These are phyloP conservation scores for Ganaspis brasiliensis DNA, from an alignment of 2,888 invertebrate genomes.

Conservation along the genomic window DNA sequence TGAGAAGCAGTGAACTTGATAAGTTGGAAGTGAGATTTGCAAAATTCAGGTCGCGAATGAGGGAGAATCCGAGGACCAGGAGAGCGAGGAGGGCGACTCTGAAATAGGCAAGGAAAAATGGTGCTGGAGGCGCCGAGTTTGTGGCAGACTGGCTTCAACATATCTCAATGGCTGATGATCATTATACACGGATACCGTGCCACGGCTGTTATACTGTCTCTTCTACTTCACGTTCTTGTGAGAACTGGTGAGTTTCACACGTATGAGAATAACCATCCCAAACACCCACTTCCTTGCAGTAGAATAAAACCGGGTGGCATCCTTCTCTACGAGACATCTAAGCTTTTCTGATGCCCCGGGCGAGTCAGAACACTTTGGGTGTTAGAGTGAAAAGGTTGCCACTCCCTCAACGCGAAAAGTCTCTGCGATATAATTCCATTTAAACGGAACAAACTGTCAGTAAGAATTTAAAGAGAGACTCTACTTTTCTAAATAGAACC, in stretches of 20 bases:
- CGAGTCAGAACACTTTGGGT: conserved; percentile 32
- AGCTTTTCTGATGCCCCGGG: conserved; percentile 38
- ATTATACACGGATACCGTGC: conserved; percentile 74
- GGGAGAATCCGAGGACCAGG: conserved; percentile 52
- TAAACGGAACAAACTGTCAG: conserved; percentile 43
- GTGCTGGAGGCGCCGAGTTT: conserved; percentile 74
- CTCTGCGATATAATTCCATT: conserved; percentile 40
- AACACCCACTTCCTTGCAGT: conserved; percentile 40
- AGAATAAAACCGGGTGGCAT: conserved; percentile 25
- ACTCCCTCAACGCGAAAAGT: conserved; percentile 19
- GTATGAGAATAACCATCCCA: neutral
- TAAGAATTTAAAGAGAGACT: conserved; percentile 29
- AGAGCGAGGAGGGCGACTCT: conserved; percentile 51
- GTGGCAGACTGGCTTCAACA: conserved; percentile 75
- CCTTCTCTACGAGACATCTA: conserved; percentile 22
- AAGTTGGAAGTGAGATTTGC: conserved; percentile 53
- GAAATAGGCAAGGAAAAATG: conserved; percentile 70
- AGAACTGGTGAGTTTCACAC: conserved; percentile 74
- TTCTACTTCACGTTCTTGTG: conserved; percentile 76
- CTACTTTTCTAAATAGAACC: conserved; percentile 26
- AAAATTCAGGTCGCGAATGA: conserved; percentile 59
- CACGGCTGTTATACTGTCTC: conserved; percentile 73
- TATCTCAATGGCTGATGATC: conserved; percentile 73
- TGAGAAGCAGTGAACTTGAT: conserved; percentile 53
- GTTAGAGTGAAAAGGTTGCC: conserved; percentile 39